phyloP scores from a whole-genome alignment of 2,113 vertebrate genomes.

The Scomber colias region DNA sequence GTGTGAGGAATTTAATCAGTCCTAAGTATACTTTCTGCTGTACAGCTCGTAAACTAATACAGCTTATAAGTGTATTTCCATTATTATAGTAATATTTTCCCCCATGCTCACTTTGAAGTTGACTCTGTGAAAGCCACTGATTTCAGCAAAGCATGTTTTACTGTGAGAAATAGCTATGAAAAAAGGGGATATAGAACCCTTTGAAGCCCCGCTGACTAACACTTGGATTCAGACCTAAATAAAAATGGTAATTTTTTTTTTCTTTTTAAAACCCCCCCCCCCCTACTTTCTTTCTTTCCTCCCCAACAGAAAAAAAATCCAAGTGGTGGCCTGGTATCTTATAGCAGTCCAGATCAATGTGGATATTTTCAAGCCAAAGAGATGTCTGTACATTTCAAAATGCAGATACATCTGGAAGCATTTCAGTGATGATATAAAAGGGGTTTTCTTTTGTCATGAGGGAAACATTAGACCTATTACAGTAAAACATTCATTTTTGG shows the following conservation, averaged over 20 bases:
- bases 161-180: slow-evolving; percentile 66
- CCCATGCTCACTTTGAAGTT: slow-evolving; percentile 74
- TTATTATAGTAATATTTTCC: slow-evolving; percentile 53
- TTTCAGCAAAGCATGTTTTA: slow-evolving; percentile 75
- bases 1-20: slow-evolving; percentile 42
- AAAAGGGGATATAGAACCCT: slow-evolving; percentile 55
- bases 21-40: slow-evolving; percentile 55
- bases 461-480: not conserved
- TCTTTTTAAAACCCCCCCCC: slow-evolving; percentile 4
- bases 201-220: slow-evolving; percentile 71
- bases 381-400: not conserved
- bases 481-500: not conserved
- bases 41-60: slow-evolving; percentile 63
- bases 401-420: not conserved
- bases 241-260: slow-evolving; percentile 32
- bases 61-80: slow-evolving; percentile 50
- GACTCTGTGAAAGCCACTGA: slow-evolving; percentile 67
- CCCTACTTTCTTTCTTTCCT: slow-evolving; percentile 26
- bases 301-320: slow-evolving; percentile 31
- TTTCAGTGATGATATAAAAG: not conserved
- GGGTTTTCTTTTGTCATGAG: not conserved
- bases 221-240: slow-evolving; percentile 55
- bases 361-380: not conserved
- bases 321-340: slow-evolving; percentile 22
- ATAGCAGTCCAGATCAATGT: slow-evolving; percentile 43